Evolutionary conservation across 2,888 invertebrate species (phyloP).

Genomic region (Teleogryllus oceanicus): DNA sequence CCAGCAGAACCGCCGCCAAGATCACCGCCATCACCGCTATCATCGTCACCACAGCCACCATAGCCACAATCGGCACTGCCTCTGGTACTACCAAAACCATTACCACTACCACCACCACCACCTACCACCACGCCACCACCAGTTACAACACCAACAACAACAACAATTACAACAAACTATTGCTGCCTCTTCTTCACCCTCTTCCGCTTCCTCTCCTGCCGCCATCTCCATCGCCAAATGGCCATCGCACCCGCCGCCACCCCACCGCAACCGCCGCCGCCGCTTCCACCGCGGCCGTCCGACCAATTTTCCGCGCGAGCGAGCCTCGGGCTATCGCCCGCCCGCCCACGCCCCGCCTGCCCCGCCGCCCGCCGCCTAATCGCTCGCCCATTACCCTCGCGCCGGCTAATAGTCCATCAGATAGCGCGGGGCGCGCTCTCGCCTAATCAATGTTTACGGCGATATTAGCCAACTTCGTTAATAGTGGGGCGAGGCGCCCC

Average conservation of each 20-base stretch:
- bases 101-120: too few relatives aligned
- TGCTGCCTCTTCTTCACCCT: too few relatives aligned
- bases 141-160: too few relatives aligned
- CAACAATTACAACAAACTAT: too few relatives aligned
- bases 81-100: too few relatives aligned
- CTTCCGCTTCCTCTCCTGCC: not conserved
- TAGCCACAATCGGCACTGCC: too few relatives aligned
- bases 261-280: not conserved
- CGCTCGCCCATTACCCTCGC: conserved; percentile 18
- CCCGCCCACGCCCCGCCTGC: not conserved
- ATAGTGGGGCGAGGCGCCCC: not conserved
- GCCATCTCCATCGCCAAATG: not conserved
- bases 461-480: conserved; percentile 18
- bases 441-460: not conserved
- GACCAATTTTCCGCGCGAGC: conserved; percentile 5
- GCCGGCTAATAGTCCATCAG: conserved; percentile 8
- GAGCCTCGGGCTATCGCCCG: not conserved
- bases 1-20: too few relatives aligned
- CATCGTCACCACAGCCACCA: too few relatives aligned
- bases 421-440: not conserved
- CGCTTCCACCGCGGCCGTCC: not conserved
- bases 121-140: too few relatives aligned
- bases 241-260: not conserved
- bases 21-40: too few relatives aligned
- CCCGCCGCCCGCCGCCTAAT: not conserved